Base-by-base conservation (phyloP, 2,113 vertebrate species). In the Pteropus alecto region DNA sequence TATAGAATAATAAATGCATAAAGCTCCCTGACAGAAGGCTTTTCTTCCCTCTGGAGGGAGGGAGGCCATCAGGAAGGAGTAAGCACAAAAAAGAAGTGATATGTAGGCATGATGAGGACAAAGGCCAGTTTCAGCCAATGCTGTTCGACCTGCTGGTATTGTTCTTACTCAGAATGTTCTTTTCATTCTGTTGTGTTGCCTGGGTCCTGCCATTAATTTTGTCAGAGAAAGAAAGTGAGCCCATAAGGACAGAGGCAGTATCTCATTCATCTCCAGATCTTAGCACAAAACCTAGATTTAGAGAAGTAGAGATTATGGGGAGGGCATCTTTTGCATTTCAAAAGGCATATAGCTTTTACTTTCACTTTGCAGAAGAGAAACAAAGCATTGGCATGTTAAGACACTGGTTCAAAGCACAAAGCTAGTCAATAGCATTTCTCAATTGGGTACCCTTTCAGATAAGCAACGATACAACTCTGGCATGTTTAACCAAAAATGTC, bases 51-150 rank as follows among this genome's bases (percentile, higher is more conserved):
- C 56, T 12, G 63, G 63, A 92, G 60, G 41, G 81, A 87, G 70
- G 43, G 84, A 68, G 54, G 46, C 82, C 85, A 54, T 97, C 91
- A 97, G 84, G 61, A 93, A 82, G 77, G 93, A 96, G 67, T n/a
- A 65, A 79, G 38, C 54, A 19, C 91, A 65, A 84, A 92, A 21
- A 65, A 19, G 21, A 87, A 93, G 56, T 33, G 41, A 46, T 51
- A 35, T 73, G 60, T 61, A 86, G 71, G 21, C 12, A 0, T 21
- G 74, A 30, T 24, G 94, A 65, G 82, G 85, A 83, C 51, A 68
- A 87, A 93, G 96, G 54, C 77, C 68, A 76, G 11, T 46, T 92
- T 93, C 67, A 65, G 65, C 65, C 18, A 68, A 61, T n/a, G 33
- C 41, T 54, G 26, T 43, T 81, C 65, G 93, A 81, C 90, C 60